Conservation (phyloP, 2,797 vertebrate species). For the Melanotaenia pygmaea region DNA sequence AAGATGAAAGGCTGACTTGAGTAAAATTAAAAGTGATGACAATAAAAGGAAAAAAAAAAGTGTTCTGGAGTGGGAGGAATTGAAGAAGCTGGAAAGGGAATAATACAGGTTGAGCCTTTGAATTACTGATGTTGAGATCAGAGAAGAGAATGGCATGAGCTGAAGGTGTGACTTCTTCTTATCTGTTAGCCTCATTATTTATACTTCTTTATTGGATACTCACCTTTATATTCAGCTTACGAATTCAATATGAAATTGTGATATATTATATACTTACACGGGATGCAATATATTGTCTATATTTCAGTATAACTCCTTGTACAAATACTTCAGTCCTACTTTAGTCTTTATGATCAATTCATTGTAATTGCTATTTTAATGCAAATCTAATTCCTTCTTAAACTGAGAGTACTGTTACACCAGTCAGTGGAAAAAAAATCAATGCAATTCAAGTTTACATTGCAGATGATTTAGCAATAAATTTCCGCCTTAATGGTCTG, state of each 20-base stretch:
- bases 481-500: slow-evolving; percentile 42
- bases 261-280: slow-evolving; percentile 1
- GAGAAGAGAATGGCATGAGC: slow-evolving; percentile 50
- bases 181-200: slow-evolving; percentile 24
- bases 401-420: slow-evolving; percentile 38
- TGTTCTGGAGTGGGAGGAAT: slow-evolving; percentile 57
- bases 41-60: slow-evolving; percentile 61
- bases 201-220: slow-evolving; percentile 8
- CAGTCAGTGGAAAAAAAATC: slow-evolving; percentile 31
- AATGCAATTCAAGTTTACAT: slow-evolving; percentile 41
- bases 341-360: slow-evolving; percentile 30
- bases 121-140: slow-evolving; percentile 63
- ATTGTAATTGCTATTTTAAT: slow-evolving; percentile 55
- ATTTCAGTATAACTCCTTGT: slow-evolving; percentile 11
- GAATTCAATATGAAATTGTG: background rate
- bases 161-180: slow-evolving; percentile 26
- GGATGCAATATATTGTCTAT: background rate
- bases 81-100: slow-evolving; percentile 64
- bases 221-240: background rate
- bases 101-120: slow-evolving; percentile 61
- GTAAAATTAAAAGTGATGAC: slow-evolving; percentile 64
- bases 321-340: slow-evolving; percentile 20
- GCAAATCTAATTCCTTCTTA: slow-evolving; percentile 44
- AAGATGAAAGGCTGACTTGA: slow-evolving; percentile 72
- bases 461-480: slow-evolving; percentile 38